These are phyloP conservation scores for Gobio occitaniae DNA, from an alignment of 2,797 vertebrate genomes.

Conservation along the genomic window DNA sequence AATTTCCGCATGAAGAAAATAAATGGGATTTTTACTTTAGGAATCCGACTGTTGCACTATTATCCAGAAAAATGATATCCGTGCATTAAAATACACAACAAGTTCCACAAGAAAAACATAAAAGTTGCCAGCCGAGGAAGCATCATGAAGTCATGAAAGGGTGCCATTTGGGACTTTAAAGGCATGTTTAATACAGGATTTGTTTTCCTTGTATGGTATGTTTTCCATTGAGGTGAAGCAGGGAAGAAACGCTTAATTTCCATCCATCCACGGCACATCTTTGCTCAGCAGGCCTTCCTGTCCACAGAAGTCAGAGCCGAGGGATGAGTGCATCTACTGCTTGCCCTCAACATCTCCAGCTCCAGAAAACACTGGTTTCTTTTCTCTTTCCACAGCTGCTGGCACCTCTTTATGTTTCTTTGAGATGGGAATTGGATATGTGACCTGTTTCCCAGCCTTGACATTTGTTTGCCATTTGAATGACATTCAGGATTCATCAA, in stretches of 20 bases:
- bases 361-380: constrained; percentile 64
- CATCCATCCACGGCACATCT: constrained; percentile 53
- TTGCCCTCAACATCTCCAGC: constrained; percentile 57
- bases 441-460: constrained; percentile 64
- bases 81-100: background rate
- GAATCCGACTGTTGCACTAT: background rate
- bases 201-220: constrained; percentile 44
- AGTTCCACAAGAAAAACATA: background rate
- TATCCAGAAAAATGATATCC: background rate
- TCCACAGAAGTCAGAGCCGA: constrained; percentile 50
- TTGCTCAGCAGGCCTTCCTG: constrained; percentile 55
- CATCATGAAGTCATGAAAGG: background rate
- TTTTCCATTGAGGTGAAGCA: constrained; percentile 45
- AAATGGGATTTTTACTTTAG: background rate
- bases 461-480: constrained; percentile 45
- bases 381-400: constrained; percentile 46
- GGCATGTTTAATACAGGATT: constrained; percentile 40
- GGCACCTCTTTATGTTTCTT: constrained; percentile 46
- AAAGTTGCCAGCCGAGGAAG: background rate
- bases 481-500: constrained; percentile 41
- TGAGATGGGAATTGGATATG: constrained; percentile 66
- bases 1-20: background rate
- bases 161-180: constrained; percentile 10
- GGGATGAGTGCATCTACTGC: constrained; percentile 42
- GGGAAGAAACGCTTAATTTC: constrained; percentile 61